Base-by-base conservation (phyloP, 2,888 invertebrate genomes). In the Meghimatium bilineatum region DNA sequence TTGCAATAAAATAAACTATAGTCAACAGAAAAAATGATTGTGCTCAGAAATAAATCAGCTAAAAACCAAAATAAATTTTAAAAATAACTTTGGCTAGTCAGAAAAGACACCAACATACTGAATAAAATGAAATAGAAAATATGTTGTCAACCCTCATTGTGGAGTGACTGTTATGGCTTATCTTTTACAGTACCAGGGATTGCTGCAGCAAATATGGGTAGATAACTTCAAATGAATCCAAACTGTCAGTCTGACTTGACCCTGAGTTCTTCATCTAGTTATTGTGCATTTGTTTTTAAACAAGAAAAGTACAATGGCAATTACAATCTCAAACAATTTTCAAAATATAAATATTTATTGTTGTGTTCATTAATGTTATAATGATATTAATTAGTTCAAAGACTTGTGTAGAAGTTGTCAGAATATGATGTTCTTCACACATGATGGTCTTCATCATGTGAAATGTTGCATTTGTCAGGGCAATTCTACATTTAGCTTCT, bases 171-270 rank as follows among this genome's bases (percentile, higher is more conserved):
- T 2, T n/a, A 44, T 44, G 44, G 8, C 20, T 12, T 49, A 17
- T 29, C 12, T 74, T 29, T 74, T 63, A 81, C 67, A 67, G 26
- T 82, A 82, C 82, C 82, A 44, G 72, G 60, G 44, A n/a, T 44
- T 84, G 79, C 89, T 90, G 86, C 67, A 74, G 66, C 67, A 84
- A 67, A 52, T 84, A 84, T 66, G 84, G 84, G 75, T 84, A 84
- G 80, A 84, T 84, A 38, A 84, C 67, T 34, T 84, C 84, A 67
- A 38, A 80, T 20, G 84, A 75, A 29, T 74, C 74, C 60, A 84
- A 67, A 83, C 78, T 71, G 56, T 60, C 63, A n/a, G n/a, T 67
- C 36, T 34, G 75, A n/a, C 76, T 75, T 72, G 75, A 34, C 26
- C n/a, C 71, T 44, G 32, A 32, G 20, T 74, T 77, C 77, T 63